phyloP scores from a whole-genome alignment of 1,140 invertebrate genomes.

The Hycleus phaleratus region DNA sequence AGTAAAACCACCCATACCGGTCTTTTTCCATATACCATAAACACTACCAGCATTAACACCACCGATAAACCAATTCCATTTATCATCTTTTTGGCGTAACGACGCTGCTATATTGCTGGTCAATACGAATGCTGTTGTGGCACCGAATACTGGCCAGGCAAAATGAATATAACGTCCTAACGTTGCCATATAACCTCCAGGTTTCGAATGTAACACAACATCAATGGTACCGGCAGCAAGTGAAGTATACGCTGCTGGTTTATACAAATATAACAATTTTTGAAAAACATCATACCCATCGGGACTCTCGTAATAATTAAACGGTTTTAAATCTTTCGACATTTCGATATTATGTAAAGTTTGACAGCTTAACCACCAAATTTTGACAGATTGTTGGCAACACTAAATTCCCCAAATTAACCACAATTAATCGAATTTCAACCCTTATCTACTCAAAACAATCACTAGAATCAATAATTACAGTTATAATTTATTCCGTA shows the following conservation, averaged over 20 bases:
- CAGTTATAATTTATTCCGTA: no score
- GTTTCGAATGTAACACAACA: conserved; percentile 49
- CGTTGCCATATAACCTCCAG: conserved; percentile 45
- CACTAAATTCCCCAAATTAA: no score
- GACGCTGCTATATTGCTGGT: conserved; percentile 51
- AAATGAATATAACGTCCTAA: conserved; percentile 47
- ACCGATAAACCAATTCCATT: conserved; percentile 52
- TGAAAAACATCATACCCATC: conserved; percentile 58
- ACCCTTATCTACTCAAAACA: no score
- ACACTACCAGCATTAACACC: conserved; percentile 50
- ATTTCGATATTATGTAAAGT: not conserved
- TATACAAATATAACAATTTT: conserved; percentile 53
- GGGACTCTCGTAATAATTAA: conserved; percentile 60
- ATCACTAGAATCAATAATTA: no score
- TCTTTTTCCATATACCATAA: conserved; percentile 48
- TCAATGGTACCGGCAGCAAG: conserved; percentile 47
- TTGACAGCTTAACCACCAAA: not conserved
- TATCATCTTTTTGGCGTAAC: conserved; percentile 57
- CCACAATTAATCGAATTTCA: no score
- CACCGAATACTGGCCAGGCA: conserved; percentile 51
- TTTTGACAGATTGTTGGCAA: no score
- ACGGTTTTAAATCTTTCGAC: conserved; percentile 27
- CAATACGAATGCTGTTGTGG: conserved; percentile 55
- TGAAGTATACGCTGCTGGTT: conserved; percentile 47
- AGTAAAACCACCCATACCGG: conserved; percentile 32